These are phyloP conservation scores for Paramisgurnus dabryanus DNA, from an alignment of 2,113 vertebrate genomes.

Conservation along the genomic window DNA sequence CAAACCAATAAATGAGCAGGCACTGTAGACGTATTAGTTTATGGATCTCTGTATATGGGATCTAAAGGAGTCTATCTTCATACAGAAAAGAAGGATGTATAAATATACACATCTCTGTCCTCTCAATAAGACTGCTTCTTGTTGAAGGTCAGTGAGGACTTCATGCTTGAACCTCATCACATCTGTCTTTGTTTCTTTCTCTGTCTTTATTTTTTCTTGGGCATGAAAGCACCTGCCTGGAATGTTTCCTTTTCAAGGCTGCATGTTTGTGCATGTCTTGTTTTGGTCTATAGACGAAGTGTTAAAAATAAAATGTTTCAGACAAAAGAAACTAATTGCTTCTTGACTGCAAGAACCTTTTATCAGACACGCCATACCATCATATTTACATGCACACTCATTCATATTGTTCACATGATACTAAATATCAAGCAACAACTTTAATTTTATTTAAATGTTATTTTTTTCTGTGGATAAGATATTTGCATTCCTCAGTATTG, in stretches of 20 bases:
- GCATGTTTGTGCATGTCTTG: slow-evolving; percentile 30
- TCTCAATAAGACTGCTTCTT: neutral
- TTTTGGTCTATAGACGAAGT: slow-evolving; percentile 9
- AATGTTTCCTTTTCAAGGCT: slow-evolving; percentile 46
- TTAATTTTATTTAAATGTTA: no score
- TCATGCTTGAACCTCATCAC: neutral
- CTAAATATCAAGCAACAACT: no score
- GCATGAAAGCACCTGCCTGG: slow-evolving; percentile 50
- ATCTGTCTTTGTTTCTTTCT: neutral
- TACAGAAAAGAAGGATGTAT: neutral
- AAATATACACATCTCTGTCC: neutral
- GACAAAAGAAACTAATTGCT: slow-evolving; percentile 14
- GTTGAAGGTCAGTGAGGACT: slow-evolving; percentile 15
- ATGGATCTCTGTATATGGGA: no score
- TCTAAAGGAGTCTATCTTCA: neutral
- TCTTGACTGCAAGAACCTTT: neutral
- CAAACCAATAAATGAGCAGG: neutral
- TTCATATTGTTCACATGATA: no score
- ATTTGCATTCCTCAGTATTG: no score
- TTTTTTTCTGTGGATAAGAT: no score
- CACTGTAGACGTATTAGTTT: neutral
- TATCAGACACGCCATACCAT: neutral
- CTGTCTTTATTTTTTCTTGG: slow-evolving; percentile 23
- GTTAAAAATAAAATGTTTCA: slow-evolving; percentile 2
- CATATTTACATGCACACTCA: neutral